These are phyloP conservation scores for Gnathonemus longibarbis DNA, from an alignment of 2,113 vertebrate species.

Conservation along the genomic window DNA sequence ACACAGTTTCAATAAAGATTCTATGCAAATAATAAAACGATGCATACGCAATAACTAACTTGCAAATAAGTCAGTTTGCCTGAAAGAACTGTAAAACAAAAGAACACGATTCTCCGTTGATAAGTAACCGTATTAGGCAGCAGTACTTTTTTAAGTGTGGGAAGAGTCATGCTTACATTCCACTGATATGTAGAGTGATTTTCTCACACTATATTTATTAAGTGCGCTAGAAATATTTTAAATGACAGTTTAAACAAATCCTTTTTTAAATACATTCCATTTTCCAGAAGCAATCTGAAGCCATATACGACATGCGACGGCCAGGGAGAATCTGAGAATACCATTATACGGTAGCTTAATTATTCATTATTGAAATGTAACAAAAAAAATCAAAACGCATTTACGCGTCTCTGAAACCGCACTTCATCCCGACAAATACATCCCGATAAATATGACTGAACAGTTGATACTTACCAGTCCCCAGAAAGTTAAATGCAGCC, in stretches of 20 bases:
- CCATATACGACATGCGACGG: not conserved
- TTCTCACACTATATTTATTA: not conserved
- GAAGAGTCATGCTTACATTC: not conserved
- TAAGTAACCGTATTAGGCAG: not conserved
- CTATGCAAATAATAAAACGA: not conserved
- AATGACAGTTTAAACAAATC: not conserved
- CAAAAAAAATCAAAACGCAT: not conserved
- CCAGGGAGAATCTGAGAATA: not conserved
- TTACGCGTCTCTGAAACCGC: not conserved
- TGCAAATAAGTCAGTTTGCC: not conserved
- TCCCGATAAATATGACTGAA: not conserved
- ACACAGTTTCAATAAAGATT: not conserved
- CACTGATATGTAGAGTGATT: not conserved
- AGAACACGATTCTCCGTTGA: not conserved
- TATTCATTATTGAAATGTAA: not conserved
- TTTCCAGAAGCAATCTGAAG: not conserved
- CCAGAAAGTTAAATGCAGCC: conserved; percentile 29
- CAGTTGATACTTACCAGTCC: conserved; percentile 25
- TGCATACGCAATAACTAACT: not conserved
- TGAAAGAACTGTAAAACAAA: not conserved
- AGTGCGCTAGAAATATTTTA: not conserved
- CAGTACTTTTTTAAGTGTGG: not conserved
- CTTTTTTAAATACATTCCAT: not conserved
- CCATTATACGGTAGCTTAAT: not conserved
- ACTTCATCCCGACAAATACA: not conserved